Conservation (phyloP, 2,888 invertebrate genomes). For the Papilio gigon region DNA sequence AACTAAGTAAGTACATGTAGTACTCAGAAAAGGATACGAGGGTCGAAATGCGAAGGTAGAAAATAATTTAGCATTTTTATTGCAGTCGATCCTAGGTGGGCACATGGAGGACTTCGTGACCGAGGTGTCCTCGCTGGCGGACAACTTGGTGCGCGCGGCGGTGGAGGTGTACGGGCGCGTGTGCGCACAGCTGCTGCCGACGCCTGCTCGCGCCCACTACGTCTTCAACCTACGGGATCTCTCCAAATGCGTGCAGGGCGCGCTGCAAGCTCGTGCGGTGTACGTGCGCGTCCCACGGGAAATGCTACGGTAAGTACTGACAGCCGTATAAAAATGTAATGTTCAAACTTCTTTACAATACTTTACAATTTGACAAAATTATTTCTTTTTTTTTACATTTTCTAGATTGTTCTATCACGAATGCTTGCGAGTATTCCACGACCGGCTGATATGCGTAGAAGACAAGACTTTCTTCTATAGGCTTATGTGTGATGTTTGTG, state of each 20-base stretch:
- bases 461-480: slow-evolving; percentile 92
- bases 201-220: slow-evolving; percentile 96
- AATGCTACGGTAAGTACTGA: slow-evolving; percentile 82
- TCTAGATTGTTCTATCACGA: slow-evolving; percentile 94
- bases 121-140: slow-evolving; percentile 85
- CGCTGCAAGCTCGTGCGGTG: slow-evolving; percentile 90
- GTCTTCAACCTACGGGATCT: slow-evolving; percentile 95
- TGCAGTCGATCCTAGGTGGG: slow-evolving; percentile 86
- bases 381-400: slow-evolving; percentile 40
- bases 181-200: slow-evolving; percentile 90
- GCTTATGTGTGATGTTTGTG: slow-evolving; percentile 86
- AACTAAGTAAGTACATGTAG: no score
- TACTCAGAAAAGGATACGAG: no score
- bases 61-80: slow-evolving; percentile 14
- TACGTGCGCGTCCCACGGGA: slow-evolving; percentile 85
- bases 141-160: slow-evolving; percentile 90
- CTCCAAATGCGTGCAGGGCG: slow-evolving; percentile 95
- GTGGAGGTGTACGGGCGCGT: slow-evolving; percentile 92
- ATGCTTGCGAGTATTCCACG: slow-evolving; percentile 94
- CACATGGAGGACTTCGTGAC: slow-evolving; percentile 90
- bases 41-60: no score
- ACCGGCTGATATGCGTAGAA: slow-evolving; percentile 90
- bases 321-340: neutral
- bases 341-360: neutral
- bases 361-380: neutral